These are phyloP conservation scores for Pangasius macronema DNA, from an alignment of 2,797 vertebrate species.

Conservation along the genomic window DNA sequence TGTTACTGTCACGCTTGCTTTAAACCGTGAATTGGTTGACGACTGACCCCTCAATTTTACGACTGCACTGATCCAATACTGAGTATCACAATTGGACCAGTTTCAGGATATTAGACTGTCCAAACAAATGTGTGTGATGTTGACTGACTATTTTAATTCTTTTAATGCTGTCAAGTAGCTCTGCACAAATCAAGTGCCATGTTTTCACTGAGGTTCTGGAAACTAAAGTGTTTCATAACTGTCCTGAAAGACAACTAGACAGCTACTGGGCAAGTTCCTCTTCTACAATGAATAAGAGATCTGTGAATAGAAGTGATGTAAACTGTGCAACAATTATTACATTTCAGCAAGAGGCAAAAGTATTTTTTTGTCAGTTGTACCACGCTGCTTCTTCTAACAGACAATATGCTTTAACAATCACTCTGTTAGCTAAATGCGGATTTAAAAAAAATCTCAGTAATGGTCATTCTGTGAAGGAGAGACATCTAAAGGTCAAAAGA, in stretches of 20 bases:
- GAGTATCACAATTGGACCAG: not conserved
- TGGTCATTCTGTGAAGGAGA: not conserved
- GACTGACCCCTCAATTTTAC: not conserved
- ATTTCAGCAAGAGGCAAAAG: not conserved
- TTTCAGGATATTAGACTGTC: not conserved
- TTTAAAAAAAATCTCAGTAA: not conserved
- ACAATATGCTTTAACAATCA: not conserved
- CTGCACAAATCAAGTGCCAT: constrained; percentile 4
- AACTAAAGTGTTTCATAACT: not conserved
- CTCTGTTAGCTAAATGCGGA: not conserved
- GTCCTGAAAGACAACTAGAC: not conserved
- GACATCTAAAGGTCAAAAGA: not conserved
- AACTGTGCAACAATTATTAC: not conserved
- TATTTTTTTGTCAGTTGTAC: not conserved
- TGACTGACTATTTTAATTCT: not conserved
- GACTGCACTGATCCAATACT: not conserved
- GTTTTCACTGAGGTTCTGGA: not conserved
- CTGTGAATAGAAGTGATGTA: not conserved
- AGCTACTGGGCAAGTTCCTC: not conserved
- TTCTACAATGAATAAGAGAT: not conserved
- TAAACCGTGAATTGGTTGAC: not conserved
- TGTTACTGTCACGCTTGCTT: not conserved
- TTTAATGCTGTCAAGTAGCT: not conserved
- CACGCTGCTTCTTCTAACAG: not conserved
- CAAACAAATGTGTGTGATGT: not conserved